Conservation (phyloP, 1,140 invertebrate genomes). For the Alviniconcha marisindica region DNA sequence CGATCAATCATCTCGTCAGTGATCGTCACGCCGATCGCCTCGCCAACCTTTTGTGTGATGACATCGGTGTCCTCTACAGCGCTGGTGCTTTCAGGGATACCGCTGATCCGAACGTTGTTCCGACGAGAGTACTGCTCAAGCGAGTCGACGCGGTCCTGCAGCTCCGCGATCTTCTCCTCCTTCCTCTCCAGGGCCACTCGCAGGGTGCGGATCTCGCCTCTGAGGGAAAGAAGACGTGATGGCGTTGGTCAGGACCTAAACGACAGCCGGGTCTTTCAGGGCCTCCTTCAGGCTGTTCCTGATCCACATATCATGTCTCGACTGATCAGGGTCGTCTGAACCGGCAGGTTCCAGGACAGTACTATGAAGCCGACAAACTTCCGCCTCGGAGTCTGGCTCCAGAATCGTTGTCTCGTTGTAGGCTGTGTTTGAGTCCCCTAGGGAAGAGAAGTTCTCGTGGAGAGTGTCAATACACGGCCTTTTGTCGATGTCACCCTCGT, state of each 20-base stretch:
- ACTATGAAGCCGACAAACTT: no score
- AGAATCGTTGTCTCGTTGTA: no score
- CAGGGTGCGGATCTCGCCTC: not conserved
- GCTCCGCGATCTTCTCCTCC: not conserved
- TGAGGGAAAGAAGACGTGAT: not conserved
- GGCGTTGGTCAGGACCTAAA: slow-evolving; percentile 1
- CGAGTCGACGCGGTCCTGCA: not conserved
- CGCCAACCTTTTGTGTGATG: not conserved
- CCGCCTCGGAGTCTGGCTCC: no score
- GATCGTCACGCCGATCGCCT: not conserved
- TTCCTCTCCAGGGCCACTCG: not conserved
- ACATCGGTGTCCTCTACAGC: not conserved
- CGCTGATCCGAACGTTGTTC: not conserved
- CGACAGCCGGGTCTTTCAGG: not conserved
- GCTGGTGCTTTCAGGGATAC: slow-evolving; percentile 12
- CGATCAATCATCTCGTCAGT: not conserved
- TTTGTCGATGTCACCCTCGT: no score
- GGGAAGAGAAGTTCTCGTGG: no score
- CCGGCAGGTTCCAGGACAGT: no score
- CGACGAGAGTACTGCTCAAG: slow-evolving; percentile 15
- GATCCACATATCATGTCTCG: no score
- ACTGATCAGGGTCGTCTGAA: no score
- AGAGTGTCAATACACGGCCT: no score
- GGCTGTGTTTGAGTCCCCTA: no score
- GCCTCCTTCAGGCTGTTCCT: not conserved